Base-by-base conservation (phyloP, 1,140 invertebrate species). In the Formica selysi region DNA sequence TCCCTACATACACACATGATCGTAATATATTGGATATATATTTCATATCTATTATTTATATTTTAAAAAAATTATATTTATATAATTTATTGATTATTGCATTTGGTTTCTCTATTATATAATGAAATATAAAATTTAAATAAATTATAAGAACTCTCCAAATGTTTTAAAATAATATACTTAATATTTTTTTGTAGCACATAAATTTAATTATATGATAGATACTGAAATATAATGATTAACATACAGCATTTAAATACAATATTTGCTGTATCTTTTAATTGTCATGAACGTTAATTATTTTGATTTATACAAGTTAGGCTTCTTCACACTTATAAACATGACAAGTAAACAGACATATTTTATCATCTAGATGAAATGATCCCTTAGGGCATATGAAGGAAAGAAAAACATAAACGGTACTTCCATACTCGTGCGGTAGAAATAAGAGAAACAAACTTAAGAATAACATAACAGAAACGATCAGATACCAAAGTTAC, bases 401-500 rank as follows among this genome's bases (percentile, higher is more conserved):
- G 10, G 32, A 22, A 74, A 59, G 16, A 74, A 13, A 38, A 32
- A 74, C 16, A n/a, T 32, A 54, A 54, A 10, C 5, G 48, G 5
- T 54, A 54, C 7, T 74, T 57, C 22, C 22, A 7, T 8, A 2
- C 22, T 1, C 48, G 5, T 48, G 8, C 22, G 0, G 11, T 57
- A 2, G 51, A 74, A 57, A 22, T 11, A 38, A 57, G n/a, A 57
- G 32, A 19, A 57, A 22, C 5, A 5, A 29, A 36, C 54, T 54
- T 3, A n/a, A 16, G 1, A 74, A 8, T 74, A 74, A 57, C 51
- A 22, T 74, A 16, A 57, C 13, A 57, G 13, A 6, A 57, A 32
- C 32, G 11, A 68, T 68, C 65, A 68, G 48, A 36, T 73, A n/a
- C 8, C 51, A 38, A 74, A 59, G n/a, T 74, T 71, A 32, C 48